Conservation (phyloP, 2,797 vertebrate species). For the Luscinia luscinia region DNA sequence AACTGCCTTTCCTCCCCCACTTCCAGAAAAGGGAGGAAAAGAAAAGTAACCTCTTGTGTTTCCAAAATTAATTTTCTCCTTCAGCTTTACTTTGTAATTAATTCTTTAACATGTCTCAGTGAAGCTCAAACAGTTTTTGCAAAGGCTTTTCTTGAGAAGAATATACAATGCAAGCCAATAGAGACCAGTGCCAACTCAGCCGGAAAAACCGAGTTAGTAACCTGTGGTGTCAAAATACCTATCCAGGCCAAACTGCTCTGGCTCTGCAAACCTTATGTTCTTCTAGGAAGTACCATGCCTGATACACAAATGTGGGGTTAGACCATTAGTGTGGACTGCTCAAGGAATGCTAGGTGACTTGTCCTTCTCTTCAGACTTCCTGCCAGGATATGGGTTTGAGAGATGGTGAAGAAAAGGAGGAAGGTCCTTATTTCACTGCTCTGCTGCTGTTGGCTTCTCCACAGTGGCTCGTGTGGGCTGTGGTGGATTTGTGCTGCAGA, state of each 20-base stretch:
- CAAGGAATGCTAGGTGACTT: not conserved
- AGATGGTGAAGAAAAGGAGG: not conserved
- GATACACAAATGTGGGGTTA: not conserved
- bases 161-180: conserved; percentile 4
- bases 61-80: conserved; percentile 83
- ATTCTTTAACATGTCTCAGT: conserved; percentile 77
- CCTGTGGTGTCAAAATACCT: not conserved
- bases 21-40: conserved; percentile 73
- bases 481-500: not conserved
- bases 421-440: not conserved
- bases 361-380: not conserved
- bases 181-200: not conserved
- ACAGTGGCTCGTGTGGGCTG: not conserved
- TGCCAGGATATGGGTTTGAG: not conserved
- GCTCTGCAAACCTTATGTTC: not conserved
- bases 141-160: conserved; percentile 52
- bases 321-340: fast-evolving
- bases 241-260: not conserved
- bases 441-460: not conserved
- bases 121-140: conserved; percentile 65
- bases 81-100: conserved; percentile 81
- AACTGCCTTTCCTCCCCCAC: conserved; percentile 75
- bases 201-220: not conserved
- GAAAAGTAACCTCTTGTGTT: conserved; percentile 78
- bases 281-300: not conserved